These are phyloP conservation scores for Gisinianus flammeolus DNA, from an alignment of 2,888 invertebrate genomes.

Conservation along the genomic window DNA sequence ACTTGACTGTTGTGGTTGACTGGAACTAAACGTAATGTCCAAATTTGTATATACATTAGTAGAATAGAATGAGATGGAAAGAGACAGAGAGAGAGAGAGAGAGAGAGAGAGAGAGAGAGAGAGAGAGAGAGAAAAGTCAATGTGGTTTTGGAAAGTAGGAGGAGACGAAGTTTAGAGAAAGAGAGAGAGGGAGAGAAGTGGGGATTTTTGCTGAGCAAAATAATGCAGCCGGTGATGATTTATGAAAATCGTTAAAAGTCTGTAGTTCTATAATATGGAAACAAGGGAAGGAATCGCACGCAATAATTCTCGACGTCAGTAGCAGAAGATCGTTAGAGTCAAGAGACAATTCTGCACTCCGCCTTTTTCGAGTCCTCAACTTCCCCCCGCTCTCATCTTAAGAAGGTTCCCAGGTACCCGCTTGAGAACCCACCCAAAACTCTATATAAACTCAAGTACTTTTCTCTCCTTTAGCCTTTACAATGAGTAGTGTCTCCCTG, in stretches of 20 bases:
- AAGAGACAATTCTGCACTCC: conserved; percentile 59
- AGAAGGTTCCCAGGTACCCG: neutral
- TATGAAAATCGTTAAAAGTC: conserved; percentile 60
- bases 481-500: neutral
- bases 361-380: conserved; percentile 57
- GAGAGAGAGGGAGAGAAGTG: conserved; percentile 13
- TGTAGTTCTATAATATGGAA: conserved; percentile 56
- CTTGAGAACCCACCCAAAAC: neutral
- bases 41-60: neutral
- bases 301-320: conserved; percentile 59
- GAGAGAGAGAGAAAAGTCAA: conserved; percentile 10
- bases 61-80: neutral
- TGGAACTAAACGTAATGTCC: neutral
- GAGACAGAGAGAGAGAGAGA: conserved; percentile 3
- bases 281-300: conserved; percentile 58
- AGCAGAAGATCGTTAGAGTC: conserved; percentile 59
- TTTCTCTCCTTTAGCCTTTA: too few relatives aligned
- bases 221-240: conserved; percentile 58
- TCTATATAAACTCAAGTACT: neutral
- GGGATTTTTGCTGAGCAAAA: conserved; percentile 51
- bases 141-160: conserved; percentile 20
- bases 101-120: neutral
- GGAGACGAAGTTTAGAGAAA: conserved; percentile 11
- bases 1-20: neutral
- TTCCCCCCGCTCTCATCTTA: conserved; percentile 14